Evolutionary conservation across 1,140 invertebrate species (phyloP).

Genomic region (Drosophila prosaltans): DNA sequence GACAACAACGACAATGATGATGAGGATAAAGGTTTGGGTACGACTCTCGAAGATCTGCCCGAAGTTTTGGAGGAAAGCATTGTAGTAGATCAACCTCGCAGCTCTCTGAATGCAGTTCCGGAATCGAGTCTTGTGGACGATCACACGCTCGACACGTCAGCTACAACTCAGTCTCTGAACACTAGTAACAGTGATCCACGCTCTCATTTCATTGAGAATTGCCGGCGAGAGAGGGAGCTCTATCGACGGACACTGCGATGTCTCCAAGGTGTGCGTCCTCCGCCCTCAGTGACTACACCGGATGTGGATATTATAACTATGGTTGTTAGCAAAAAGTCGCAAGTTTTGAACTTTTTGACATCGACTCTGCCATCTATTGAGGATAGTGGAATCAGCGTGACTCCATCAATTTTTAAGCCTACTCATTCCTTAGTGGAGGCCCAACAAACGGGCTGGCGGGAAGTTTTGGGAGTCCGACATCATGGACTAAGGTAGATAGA

Average conservation of each 20-base stretch:
- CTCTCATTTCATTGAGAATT: constrained; percentile 69
- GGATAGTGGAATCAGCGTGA: constrained; percentile 48
- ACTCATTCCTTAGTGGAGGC: constrained; percentile 75
- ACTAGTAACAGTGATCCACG: constrained; percentile 47
- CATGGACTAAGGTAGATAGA: constrained; percentile 84
- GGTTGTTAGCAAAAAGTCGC: constrained; percentile 84
- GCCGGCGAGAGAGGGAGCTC: constrained; percentile 67
- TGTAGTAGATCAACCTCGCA: constrained; percentile 48
- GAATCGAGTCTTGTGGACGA: constrained; percentile 77
- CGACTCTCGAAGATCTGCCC: constrained; percentile 50
- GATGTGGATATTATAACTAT: constrained; percentile 83
- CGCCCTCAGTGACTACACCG: constrained; percentile 86
- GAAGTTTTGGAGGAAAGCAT: constrained; percentile 50
- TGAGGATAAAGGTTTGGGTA: constrained; percentile 36
- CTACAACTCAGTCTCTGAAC: constrained; percentile 31
- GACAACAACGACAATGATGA: constrained; percentile 43
- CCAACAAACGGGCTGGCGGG: constrained; percentile 83
- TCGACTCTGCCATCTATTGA: constrained; percentile 9
- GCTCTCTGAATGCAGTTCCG: constrained; percentile 53
- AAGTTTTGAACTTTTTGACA: constrained; percentile 61
- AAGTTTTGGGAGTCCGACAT: constrained; percentile 83
- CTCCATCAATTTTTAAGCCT: constrained; percentile 59
- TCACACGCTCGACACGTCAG: constrained; percentile 52
- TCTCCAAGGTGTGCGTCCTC: constrained; percentile 85
- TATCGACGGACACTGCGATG: constrained; percentile 73